Evolutionary conservation across 2,888 invertebrate species (phyloP).

Genomic region (Mythimna vitellina): DNA sequence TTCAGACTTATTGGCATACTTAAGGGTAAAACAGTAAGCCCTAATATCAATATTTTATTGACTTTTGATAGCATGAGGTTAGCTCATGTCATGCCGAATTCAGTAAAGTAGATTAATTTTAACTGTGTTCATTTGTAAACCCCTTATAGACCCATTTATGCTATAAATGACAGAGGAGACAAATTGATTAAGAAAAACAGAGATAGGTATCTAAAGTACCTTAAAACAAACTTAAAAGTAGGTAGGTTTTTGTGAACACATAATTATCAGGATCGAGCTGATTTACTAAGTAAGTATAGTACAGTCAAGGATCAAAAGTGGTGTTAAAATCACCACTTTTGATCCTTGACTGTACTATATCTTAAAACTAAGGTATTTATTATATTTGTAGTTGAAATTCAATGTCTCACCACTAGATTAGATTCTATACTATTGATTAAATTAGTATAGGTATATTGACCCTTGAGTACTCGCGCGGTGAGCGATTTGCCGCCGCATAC

Average conservation of each 20-base stretch:
- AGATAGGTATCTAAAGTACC: neutral
- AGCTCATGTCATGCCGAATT: too few relatives aligned
- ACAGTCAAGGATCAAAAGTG: neutral
- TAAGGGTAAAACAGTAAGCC: too few relatives aligned
- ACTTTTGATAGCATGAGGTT: too few relatives aligned
- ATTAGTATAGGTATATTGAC: neutral
- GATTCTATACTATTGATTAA: neutral
- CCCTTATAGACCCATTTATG: neutral
- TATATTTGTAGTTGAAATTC: neutral
- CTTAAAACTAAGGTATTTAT: neutral
- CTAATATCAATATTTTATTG: too few relatives aligned
- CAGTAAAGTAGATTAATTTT: too few relatives aligned
- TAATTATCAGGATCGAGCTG: slow-evolving; percentile 49
- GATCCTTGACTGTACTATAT: too few relatives aligned
- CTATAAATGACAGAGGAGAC: neutral
- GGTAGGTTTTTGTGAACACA: slow-evolving; percentile 15
- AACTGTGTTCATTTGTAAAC: too few relatives aligned
- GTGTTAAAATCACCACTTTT: too few relatives aligned
- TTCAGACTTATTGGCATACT: too few relatives aligned
- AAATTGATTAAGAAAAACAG: neutral
- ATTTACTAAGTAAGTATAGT: slow-evolving; percentile 49
- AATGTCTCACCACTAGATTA: neutral
- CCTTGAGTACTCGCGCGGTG: too few relatives aligned
- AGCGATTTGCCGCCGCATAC: too few relatives aligned
- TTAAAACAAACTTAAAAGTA: neutral